Conservation (phyloP, 2,797 vertebrate species). For the Cryptoblepharus egeriae region DNA sequence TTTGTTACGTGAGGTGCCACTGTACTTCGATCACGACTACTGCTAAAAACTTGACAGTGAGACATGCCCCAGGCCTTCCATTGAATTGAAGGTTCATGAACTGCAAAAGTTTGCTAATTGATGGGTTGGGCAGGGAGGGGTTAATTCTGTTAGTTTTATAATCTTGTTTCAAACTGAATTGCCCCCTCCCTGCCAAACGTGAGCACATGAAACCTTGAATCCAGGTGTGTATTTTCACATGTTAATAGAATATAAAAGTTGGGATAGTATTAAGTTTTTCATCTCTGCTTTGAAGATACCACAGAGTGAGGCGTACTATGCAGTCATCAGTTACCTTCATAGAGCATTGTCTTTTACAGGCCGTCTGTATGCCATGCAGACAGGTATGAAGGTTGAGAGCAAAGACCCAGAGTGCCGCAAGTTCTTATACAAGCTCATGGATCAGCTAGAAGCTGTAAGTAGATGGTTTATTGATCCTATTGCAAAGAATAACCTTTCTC, state of each 20-base stretch:
- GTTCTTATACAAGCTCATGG: slow-evolving; percentile 96
- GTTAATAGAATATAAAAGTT: neutral
- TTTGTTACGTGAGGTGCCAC: too few relatives aligned
- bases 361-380: slow-evolving; percentile 95
- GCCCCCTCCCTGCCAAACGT: too few relatives aligned
- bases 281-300: neutral
- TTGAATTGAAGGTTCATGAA: too few relatives aligned
- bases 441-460: slow-evolving; percentile 94
- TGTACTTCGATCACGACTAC: too few relatives aligned
- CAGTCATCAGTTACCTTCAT: neutral
- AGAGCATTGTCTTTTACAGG: slow-evolving; percentile 78
- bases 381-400: slow-evolving; percentile 97
- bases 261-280: neutral
- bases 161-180: too few relatives aligned
- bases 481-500: neutral
- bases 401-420: slow-evolving; percentile 94
- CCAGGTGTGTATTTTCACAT: neutral
- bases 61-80: too few relatives aligned
- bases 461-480: slow-evolving; percentile 17
- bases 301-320: neutral
- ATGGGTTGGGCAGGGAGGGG: neutral
- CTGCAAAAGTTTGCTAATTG: too few relatives aligned
- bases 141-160: too few relatives aligned
- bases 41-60: too few relatives aligned
- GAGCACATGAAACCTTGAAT: neutral